phyloP scores from a whole-genome alignment of 2,113 vertebrate species.

The Cyanoramphus novaezelandiae region DNA sequence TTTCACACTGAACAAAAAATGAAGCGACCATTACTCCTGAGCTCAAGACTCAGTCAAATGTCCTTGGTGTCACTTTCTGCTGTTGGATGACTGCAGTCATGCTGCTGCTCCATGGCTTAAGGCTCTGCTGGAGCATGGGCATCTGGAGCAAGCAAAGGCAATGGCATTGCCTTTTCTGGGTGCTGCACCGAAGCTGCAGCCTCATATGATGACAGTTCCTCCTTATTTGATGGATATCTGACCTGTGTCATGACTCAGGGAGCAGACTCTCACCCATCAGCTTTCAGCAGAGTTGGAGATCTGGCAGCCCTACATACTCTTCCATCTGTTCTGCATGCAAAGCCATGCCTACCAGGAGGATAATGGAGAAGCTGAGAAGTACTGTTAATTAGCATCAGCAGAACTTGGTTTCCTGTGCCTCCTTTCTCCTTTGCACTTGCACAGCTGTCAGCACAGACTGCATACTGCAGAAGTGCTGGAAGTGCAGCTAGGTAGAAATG shows the following conservation, averaged over 20 bases:
- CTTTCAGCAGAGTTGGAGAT: not conserved
- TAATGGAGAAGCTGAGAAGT: not conserved
- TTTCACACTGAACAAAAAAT: not conserved
- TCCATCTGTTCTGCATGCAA: not conserved
- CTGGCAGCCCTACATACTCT: not conserved
- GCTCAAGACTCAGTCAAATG: not conserved
- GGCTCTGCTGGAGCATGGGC: not conserved
- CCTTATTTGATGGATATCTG: not conserved
- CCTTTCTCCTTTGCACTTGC: not conserved
- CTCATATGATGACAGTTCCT: not conserved
- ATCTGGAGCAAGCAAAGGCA: not conserved
- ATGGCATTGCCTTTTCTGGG: not conserved
- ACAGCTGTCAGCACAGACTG: not conserved
- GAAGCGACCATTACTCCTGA: not conserved
- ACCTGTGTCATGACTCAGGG: not conserved
- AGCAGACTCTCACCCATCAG: accelerated
- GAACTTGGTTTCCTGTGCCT: not conserved
- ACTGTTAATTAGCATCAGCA: not conserved
- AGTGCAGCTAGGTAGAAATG: not conserved
- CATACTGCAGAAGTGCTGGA: not conserved
- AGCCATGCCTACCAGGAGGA: not conserved
- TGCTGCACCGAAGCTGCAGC: not conserved
- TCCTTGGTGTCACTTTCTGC: not conserved
- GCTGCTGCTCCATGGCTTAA: not conserved
- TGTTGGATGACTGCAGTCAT: not conserved